phyloP scores from a whole-genome alignment of 64 coral and sea anemone genomes.

The Montipora capricornis region DNA sequence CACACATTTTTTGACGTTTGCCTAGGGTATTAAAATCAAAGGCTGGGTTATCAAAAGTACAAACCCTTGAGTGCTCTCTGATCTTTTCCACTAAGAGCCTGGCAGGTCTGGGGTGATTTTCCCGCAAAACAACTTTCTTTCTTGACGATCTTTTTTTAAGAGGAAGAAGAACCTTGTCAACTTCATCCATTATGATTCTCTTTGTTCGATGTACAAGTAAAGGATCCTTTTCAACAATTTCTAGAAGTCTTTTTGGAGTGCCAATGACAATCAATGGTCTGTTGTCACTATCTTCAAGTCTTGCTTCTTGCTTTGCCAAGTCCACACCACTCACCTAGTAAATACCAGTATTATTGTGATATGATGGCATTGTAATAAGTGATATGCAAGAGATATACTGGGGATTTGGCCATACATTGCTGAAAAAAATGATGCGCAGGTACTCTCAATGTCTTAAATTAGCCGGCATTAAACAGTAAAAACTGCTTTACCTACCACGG shows the following conservation, averaged over 20 bases:
- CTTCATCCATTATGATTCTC: conserved; percentile 91
- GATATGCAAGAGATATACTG: not conserved
- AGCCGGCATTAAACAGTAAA: no score
- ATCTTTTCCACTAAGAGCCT: conserved; percentile 78
- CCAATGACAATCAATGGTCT: conserved; percentile 85
- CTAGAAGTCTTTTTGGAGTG: conserved; percentile 86
- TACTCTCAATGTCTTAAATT: no score
- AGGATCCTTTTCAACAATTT: conserved; percentile 75
- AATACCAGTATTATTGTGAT: not conserved
- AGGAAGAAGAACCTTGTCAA: conserved; percentile 84
- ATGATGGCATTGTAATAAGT: no score
- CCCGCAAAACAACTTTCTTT: conserved; percentile 63
- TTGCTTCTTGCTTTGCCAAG: conserved; percentile 66
- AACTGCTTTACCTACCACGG: no score
- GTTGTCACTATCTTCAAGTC: conserved; percentile 44
- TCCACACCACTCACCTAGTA: conserved; percentile 89
- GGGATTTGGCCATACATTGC: not conserved
- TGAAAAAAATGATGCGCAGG: not conserved
- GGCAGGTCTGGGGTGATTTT: conserved; percentile 74
- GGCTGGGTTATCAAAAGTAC: not conserved
- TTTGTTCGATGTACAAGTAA: conserved; percentile 77
- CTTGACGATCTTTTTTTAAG: conserved; percentile 59
- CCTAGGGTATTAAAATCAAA: no score
- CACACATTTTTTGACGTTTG: no score
- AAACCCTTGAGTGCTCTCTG: conserved; percentile 71